Conservation (phyloP, 2,113 vertebrate species). For the Myotis lucifugus region DNA sequence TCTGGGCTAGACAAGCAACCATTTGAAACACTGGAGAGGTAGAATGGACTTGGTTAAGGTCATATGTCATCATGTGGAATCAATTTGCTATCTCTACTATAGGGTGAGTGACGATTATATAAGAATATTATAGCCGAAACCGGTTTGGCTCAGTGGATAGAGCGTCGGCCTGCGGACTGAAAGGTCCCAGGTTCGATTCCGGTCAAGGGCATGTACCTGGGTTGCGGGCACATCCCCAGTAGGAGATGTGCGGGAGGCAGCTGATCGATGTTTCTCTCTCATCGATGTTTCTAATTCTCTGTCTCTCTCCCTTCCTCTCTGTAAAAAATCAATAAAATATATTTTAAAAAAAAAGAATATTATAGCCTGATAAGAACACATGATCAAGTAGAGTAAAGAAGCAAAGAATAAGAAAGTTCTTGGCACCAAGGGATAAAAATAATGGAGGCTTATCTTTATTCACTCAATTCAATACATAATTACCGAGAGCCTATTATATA, state of each 20-base stretch:
- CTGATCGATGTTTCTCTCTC: too few species aligned
- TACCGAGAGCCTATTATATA: not conserved
- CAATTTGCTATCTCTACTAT: not conserved
- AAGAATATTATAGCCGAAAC: not conserved
- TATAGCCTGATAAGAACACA: not conserved
- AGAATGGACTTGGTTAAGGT: not conserved
- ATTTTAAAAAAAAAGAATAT: too few species aligned
- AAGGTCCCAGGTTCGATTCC: too few species aligned
- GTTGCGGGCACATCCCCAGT: too few species aligned
- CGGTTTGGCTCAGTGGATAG: too few species aligned
- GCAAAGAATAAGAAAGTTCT: not conserved
- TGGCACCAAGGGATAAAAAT: not conserved
- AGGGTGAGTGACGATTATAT: not conserved
- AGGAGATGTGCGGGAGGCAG: too few species aligned
- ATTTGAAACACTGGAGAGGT: not conserved
- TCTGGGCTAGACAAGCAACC: not conserved
- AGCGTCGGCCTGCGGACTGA: too few species aligned
- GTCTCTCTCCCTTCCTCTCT: too few species aligned
- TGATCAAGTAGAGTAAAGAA: not conserved
- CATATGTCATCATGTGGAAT: not conserved
- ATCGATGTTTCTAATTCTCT: too few species aligned
- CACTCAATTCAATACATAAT: not conserved
- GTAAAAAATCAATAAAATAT: too few species aligned
- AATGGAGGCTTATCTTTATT: not conserved
- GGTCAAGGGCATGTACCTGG: too few species aligned